Base-by-base conservation (phyloP, 2,888 invertebrate species). In the Norana najaformis region DNA sequence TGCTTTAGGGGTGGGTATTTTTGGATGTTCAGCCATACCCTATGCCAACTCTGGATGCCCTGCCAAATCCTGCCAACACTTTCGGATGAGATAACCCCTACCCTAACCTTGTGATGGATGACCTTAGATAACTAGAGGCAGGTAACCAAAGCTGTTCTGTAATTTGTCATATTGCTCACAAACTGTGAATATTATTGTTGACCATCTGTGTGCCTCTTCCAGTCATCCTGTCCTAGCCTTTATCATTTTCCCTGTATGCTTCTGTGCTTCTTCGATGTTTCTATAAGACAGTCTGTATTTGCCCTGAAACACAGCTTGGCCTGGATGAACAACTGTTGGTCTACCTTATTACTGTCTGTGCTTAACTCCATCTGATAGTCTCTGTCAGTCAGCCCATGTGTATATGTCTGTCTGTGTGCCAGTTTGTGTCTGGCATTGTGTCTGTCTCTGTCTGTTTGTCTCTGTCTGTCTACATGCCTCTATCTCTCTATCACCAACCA, bases 151-250 rank as follows among this genome's bases (percentile, higher is more conserved):
- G 69, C 69, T 69, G 30, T 69, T 8, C 69, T 69, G 16, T 69
- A 69, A 69, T 69, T 69, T 69, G 69, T 69, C 69, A 69, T 69
- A 69, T 69, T 69, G 69, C 69, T 69, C 69, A 69, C 69, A 69
- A 69, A 69, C 69, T 69, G 69, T 69, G 69, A 69, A n/a, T 69
- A 69, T 69, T 69, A 69, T 69, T 69, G 69, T 8, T 69, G 69
- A 69, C 69, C 69, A 69, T 69, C 69, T 69, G 69, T 30, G n/a
- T 69, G 47, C 23, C 20, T 47, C 47, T 47, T 30, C n/a, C 69
- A n/a, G 69, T 69, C n/a, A 8, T 20, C n/a, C 69, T 69, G 6
- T 13, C n/a, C 69, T 53, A 6, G 47, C 6, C 69, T n/a, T 69
- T 69, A n/a, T 69, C 69, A 11, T 5, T 47, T 23, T 23, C 23